Evolutionary conservation across 2,888 invertebrate species (phyloP).

Genomic region (Elegia similella): DNA sequence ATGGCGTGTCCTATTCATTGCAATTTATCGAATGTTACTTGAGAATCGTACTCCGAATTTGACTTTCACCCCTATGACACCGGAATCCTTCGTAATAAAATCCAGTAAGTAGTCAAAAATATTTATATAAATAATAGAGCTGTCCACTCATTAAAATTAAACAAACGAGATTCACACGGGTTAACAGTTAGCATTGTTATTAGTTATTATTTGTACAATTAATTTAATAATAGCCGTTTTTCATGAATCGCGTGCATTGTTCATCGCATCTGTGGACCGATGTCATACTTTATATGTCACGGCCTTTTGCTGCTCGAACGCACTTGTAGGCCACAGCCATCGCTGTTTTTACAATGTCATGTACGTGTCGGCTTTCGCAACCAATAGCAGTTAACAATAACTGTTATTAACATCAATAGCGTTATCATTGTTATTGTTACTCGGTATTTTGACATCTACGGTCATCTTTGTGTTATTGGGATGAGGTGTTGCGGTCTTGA

Average conservation of each 20-base stretch:
- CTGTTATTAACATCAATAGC: slow-evolving; percentile 42
- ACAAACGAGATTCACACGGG: slow-evolving; percentile 10
- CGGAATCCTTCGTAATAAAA: slow-evolving; percentile 7
- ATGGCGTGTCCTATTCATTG: slow-evolving; percentile 62
- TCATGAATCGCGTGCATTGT: slow-evolving; percentile 53
- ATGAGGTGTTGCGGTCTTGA: neutral
- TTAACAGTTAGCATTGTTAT: slow-evolving; percentile 17
- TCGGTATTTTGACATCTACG: slow-evolving; percentile 8
- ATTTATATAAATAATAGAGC: slow-evolving; percentile 4
- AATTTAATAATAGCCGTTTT: slow-evolving; percentile 37
- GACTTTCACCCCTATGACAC: slow-evolving; percentile 14
- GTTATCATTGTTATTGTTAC: slow-evolving; percentile 5
- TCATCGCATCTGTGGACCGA: slow-evolving; percentile 55
- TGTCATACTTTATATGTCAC: slow-evolving; percentile 76
- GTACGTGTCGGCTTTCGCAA: slow-evolving; percentile 67
- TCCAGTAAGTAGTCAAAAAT: slow-evolving; percentile 10
- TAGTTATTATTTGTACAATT: slow-evolving; percentile 23
- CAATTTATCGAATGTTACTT: slow-evolving; percentile 47
- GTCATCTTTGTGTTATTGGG: slow-evolving; percentile 2
- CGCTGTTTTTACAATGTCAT: slow-evolving; percentile 77
- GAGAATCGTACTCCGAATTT: slow-evolving; percentile 32
- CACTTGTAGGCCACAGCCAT: slow-evolving; percentile 77
- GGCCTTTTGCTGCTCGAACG: slow-evolving; percentile 72
- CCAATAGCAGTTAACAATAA: slow-evolving; percentile 60
- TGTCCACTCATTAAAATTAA: slow-evolving; percentile 12